Evolutionary conservation across 1,140 invertebrate genomes (phyloP).

Genomic region (Drosophila biarmipes): DNA sequence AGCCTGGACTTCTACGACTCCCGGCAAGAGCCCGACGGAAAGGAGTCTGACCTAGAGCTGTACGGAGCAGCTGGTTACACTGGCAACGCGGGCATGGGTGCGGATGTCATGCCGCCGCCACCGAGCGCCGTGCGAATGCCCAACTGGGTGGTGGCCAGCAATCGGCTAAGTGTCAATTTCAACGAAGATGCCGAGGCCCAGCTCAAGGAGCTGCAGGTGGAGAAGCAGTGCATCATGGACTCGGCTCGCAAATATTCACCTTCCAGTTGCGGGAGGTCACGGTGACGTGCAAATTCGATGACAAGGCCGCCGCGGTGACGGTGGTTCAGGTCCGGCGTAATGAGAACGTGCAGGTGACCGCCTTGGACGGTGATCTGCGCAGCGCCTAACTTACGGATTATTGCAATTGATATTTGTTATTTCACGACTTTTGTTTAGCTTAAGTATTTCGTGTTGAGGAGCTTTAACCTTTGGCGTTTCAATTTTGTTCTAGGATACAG

Average conservation of each 20-base stretch:
- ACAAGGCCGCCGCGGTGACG: slow-evolving; percentile 83
- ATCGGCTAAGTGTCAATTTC: slow-evolving; percentile 87
- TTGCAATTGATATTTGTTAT: slow-evolving; percentile 47
- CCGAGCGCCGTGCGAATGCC: slow-evolving; percentile 79
- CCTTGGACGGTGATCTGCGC: slow-evolving; percentile 52
- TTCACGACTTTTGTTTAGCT: slow-evolving; percentile 51
- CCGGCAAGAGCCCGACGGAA: slow-evolving; percentile 82
- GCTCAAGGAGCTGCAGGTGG: slow-evolving; percentile 86
- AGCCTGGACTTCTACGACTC: slow-evolving; percentile 77
- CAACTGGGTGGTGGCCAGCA: slow-evolving; percentile 82
- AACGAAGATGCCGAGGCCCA: slow-evolving; percentile 88
- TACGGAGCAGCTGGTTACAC: slow-evolving; percentile 65
- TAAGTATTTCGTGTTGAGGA: slow-evolving; percentile 44
- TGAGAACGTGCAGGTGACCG: slow-evolving; percentile 72
- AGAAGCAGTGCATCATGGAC: slow-evolving; percentile 87
- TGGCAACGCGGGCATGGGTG: slow-evolving; percentile 28
- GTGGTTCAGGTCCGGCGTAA: slow-evolving; percentile 82
- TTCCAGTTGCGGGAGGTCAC: slow-evolving; percentile 91
- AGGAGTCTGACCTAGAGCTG: slow-evolving; percentile 79
- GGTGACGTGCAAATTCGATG: slow-evolving; percentile 92
- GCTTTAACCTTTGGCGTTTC: slow-evolving; percentile 60
- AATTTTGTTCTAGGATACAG: slow-evolving; percentile 29
- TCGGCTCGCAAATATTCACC: slow-evolving; percentile 91
- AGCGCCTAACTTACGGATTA: slow-evolving; percentile 42
- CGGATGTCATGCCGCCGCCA: slow-evolving; percentile 49